Base-by-base conservation (phyloP, 2,797 vertebrate species). In the Syngnathus rostellatus region DNA sequence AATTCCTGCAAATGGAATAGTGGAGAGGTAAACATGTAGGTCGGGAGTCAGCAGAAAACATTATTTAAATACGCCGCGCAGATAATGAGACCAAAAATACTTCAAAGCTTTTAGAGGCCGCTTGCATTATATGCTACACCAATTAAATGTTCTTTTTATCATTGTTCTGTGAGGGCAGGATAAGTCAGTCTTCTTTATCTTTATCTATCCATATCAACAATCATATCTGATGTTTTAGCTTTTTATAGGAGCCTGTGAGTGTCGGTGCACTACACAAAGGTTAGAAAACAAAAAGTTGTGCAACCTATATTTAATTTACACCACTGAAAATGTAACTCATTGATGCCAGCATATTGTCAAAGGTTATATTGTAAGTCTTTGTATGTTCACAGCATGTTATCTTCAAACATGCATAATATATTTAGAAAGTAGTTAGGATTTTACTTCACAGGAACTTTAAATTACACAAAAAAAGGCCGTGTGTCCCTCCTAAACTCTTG, bases 31-130 rank as follows among this genome's bases (percentile, higher is more conserved):
- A 62, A 62, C 21, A 62, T 45, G n/a, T 62, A 25, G 60, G 60
- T 62, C 60, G 23, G 40, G 40, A 62, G 40, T 62, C 40, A 45
- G 41, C 41, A 62, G 21, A 25, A 62, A 14, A 43, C 14, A 62
- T 43, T 61, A 41, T 40, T 41, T 23, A 53, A 51, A 54, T 14
- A 62, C 12, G 11, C 41, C 60, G 14, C 25, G 41, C 60, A 45
- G 41, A 62, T 45, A 62, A 62, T 62, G 60, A 62, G 41, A 62
- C 60, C 60, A 62, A 62, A 62, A 62, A 45, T 62, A 62, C 60
- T 45, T 62, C 21, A 61, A 61, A 61, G 41, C 16, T 62, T 41
- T 45, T 25, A 3, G 40, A 45, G 21, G 40, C 21, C 31, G 39
- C 21, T 62, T 48, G 41, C 63, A 54, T 64, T 38, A 40, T 8